Evolutionary conservation across 2,888 invertebrate species (phyloP), one percentile per base, ranked within the genome.

Genomic region (Leptopilina syphax): DNA sequence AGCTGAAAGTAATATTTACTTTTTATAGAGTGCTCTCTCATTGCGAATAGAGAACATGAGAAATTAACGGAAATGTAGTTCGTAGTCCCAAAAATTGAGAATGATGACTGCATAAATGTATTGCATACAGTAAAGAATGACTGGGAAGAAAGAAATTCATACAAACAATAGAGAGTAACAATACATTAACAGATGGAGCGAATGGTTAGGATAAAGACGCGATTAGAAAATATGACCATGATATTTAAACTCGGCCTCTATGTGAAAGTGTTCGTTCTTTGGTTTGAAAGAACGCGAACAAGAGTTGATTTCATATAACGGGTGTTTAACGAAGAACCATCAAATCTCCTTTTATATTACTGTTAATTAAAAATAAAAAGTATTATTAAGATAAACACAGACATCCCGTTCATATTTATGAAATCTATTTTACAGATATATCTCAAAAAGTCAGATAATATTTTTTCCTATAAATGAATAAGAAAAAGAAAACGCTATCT

Each of bases 201-300:
- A 82, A 79, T 78, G 80, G 79, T 79, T 50, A 77, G 80, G 79
- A 80, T 79, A 81, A 79, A 76, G 83, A 83, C 82, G 82, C 82
- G 81, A 82, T 82, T 81, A 84, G 80, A 83, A 90, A 88, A 89
- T 89, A 87, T 90, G 90, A 89, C 89, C 90, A 90, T 90, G 90
- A 90, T 90, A 90, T 90, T 90, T 90, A 89, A 88, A 88, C 85
- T 84, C 87, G 88, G 88, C 86, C 87, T 89, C 88, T 84, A 84
- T 88, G 90, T 90, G 90, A 90, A 90, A 90, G 90, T 90, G 87
- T 87, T 88, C 86, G 84, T 82, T 88, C 85, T 80, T 87, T 85
- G 86, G 85, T 86, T 80, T 79, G 81, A 84, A 82, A 85, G 83
- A 83, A 83, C 80, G 81, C 82, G 79, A 84, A 86, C 83, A 82